These are phyloP conservation scores for Tor tambroides DNA, from an alignment of 2,113 vertebrate species.

Conservation along the genomic window DNA sequence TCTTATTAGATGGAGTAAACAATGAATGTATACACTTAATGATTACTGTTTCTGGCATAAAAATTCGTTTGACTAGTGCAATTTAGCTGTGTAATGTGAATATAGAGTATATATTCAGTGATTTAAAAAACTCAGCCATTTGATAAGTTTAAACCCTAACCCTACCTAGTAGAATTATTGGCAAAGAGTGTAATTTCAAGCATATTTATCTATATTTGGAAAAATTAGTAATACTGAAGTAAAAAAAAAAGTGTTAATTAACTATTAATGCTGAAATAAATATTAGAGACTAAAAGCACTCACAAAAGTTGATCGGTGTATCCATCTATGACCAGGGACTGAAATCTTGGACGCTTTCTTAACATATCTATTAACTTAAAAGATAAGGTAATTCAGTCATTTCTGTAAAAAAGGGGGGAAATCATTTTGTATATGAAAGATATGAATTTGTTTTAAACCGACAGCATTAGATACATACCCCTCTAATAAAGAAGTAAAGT, in stretches of 20 bases:
- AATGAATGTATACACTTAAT: not conserved
- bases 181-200: not conserved
- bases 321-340: slow-evolving; percentile 86
- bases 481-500: slow-evolving; percentile 85
- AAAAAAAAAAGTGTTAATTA: not conserved
- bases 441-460: slow-evolving; percentile 2
- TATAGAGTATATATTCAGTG: not conserved
- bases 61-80: not conserved
- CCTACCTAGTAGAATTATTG: not conserved
- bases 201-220: not conserved
- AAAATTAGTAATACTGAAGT: not conserved
- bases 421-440: not conserved
- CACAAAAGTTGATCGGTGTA: slow-evolving; percentile 94
- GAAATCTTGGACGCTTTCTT: slow-evolving; percentile 82
- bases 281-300: slow-evolving; percentile 60
- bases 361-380: slow-evolving; percentile 83
- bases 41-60: not conserved
- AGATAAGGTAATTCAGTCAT: not conserved
- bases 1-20: not conserved
- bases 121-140: not conserved
- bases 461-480: slow-evolving; percentile 78
- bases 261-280: not conserved
- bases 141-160: not conserved
- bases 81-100: not conserved
- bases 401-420: not conserved